phyloP scores from a whole-genome alignment of 2,113 vertebrate species.

The Callionymus lyra region DNA sequence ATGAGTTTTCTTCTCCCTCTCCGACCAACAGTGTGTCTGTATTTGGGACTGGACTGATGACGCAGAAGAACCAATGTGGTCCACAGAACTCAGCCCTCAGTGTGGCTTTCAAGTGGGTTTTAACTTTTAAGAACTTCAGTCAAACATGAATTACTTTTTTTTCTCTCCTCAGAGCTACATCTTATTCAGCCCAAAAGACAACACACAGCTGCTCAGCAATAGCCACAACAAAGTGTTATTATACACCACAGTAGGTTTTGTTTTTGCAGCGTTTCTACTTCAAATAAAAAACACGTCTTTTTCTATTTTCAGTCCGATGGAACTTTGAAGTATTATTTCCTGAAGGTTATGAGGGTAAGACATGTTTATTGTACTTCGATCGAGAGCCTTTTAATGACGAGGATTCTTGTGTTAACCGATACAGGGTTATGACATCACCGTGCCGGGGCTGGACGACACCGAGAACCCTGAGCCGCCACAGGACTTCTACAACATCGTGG shows the following conservation, averaged over 20 bases:
- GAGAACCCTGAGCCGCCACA: not conserved
- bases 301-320: conserved; percentile 50
- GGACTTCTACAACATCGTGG: conserved; percentile 56
- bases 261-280: not conserved
- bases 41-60: conserved; percentile 86
- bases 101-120: conserved; percentile 74
- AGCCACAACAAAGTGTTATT: conserved; percentile 74
- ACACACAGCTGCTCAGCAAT: conserved; percentile 77
- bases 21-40: conserved; percentile 25
- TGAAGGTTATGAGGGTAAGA: conserved; percentile 69
- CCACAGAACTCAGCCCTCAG: conserved; percentile 58
- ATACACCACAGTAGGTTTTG: conserved; percentile 75
- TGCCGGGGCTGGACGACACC: not conserved
- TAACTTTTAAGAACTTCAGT: not conserved
- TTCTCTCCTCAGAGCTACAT: conserved; percentile 69
- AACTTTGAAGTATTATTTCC: conserved; percentile 45
- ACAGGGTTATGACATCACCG: not conserved
- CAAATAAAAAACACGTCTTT: conserved; percentile 6
- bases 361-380: too few species aligned
- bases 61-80: conserved; percentile 57
- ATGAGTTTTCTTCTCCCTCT: too few species aligned
- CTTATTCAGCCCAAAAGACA: conserved; percentile 71
- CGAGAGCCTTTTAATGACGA: not conserved
- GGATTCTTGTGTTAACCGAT: conserved; percentile 1
- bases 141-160: too few species aligned